Conservation (phyloP, 2,797 vertebrate genomes). For the Melanotaenia pygmaea region DNA sequence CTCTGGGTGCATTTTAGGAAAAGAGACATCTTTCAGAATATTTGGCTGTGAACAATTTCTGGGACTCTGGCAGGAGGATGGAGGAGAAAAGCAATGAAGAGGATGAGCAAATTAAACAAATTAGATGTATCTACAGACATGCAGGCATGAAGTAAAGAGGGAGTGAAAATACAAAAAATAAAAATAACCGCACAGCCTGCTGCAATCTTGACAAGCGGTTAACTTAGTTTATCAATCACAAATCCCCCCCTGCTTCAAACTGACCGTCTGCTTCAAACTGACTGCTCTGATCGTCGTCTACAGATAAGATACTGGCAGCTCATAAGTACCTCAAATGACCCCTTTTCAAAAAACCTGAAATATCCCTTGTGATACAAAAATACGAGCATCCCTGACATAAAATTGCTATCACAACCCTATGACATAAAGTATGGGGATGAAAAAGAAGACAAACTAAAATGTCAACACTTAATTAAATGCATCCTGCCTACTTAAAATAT, state of each 20-base stretch:
- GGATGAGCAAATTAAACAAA: neutral
- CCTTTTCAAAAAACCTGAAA: neutral
- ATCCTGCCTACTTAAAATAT: slow-evolving; percentile 19
- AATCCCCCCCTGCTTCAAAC: neutral
- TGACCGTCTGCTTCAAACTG: neutral
- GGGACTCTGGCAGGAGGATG: neutral
- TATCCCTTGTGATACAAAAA: too few species aligned
- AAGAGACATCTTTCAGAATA: neutral
- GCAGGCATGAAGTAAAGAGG: too few species aligned
- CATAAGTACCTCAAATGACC: neutral
- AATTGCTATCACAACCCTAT: neutral
- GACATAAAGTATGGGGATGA: slow-evolving; percentile 8
- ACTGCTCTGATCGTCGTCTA: neutral
- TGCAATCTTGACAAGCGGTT: neutral
- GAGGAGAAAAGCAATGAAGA: neutral
- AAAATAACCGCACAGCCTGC: neutral
- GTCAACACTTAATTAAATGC: slow-evolving; percentile 33
- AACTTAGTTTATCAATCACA: neutral
- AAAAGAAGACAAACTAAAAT: slow-evolving; percentile 6
- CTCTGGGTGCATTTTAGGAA: neutral
- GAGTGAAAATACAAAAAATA: neutral
- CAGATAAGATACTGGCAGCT: neutral
- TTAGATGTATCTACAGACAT: neutral
- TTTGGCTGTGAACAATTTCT: neutral
- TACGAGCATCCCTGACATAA: neutral